Evolutionary conservation across 2,888 invertebrate genomes (phyloP).

Genomic region (Eulithis testata): DNA sequence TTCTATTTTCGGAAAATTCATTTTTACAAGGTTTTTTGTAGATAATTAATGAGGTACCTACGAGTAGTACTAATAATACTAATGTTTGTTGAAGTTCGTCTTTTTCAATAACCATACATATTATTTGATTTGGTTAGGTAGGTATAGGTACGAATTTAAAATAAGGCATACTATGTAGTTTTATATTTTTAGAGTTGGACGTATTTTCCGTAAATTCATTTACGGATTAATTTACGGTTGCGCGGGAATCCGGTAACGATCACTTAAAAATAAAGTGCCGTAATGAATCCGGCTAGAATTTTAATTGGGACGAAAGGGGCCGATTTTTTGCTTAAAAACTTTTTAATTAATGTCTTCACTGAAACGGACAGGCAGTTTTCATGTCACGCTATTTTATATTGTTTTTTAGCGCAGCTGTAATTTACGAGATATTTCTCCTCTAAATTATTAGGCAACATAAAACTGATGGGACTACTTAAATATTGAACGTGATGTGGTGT

Average conservation of each 20-base stretch:
- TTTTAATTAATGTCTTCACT: slow-evolving; percentile 77
- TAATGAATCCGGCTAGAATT: slow-evolving; percentile 76
- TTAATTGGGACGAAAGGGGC: slow-evolving; percentile 68
- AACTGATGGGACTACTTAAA: slow-evolving; percentile 26
- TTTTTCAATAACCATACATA: too few species aligned
- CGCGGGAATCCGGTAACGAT: slow-evolving; percentile 57
- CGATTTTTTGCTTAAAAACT: slow-evolving; percentile 67
- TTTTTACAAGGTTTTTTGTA: too few species aligned
- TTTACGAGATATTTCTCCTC: slow-evolving; percentile 22
- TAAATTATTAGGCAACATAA: slow-evolving; percentile 27
- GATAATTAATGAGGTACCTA: too few species aligned
- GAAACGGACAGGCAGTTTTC: slow-evolving; percentile 56
- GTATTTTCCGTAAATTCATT: slow-evolving; percentile 24
- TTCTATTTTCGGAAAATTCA: too few species aligned
- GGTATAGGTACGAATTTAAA: background rate
- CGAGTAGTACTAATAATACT: too few species aligned
- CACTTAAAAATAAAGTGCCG: slow-evolving; percentile 71
- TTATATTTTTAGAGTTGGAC: slow-evolving; percentile 3
- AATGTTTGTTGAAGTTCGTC: too few species aligned
- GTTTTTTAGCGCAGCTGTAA: slow-evolving; percentile 54
- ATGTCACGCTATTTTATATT: slow-evolving; percentile 60
- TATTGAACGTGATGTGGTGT: slow-evolving; percentile 25
- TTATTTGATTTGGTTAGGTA: too few species aligned
- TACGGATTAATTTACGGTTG: slow-evolving; percentile 51
- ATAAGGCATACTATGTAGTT: background rate